Conservation (phyloP, 2,797 vertebrate genomes). For the Sebastes alutus region DNA sequence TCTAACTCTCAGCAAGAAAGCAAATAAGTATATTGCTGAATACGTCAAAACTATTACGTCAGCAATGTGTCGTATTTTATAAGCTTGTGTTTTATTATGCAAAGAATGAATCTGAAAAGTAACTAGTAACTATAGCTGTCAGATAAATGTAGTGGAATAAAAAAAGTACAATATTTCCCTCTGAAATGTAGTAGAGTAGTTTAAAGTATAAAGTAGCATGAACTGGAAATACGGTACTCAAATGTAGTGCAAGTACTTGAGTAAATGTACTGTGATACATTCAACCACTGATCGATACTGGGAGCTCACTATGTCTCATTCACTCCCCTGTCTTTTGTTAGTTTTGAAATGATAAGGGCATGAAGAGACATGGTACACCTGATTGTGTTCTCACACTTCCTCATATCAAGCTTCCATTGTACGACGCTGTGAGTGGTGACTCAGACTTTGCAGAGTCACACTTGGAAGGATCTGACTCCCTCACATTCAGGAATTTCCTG, state of each 20-base stretch:
- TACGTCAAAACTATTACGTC: not conserved
- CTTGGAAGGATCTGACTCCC: slow-evolving; percentile 62
- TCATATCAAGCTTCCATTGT: slow-evolving; percentile 16
- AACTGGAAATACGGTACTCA: not conserved
- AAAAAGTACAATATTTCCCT: not conserved
- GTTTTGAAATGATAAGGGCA: slow-evolving; percentile 48
- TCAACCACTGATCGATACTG: not conserved
- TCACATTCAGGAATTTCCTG: slow-evolving; percentile 84
- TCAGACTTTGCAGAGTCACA: slow-evolving; percentile 70
- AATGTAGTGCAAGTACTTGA: not conserved
- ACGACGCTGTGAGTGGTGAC: slow-evolving; percentile 27
- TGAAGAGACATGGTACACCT: slow-evolving; percentile 63
- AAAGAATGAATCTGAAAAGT: not conserved
- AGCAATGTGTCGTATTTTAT: not conserved
- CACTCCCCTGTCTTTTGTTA: not conserved
- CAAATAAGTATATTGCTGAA: not conserved
- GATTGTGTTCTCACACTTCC: slow-evolving; percentile 22
- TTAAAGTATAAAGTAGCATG: not conserved
- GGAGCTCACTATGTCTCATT: not conserved
- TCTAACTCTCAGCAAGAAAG: not conserved
- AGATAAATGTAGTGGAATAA: not conserved
- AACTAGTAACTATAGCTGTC: not conserved
- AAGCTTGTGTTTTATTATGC: not conserved
- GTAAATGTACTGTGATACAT: not conserved
- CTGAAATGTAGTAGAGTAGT: not conserved